Evolutionary conservation across 1,140 invertebrate species (phyloP).

Genomic region (Chironomus tepperi): DNA sequence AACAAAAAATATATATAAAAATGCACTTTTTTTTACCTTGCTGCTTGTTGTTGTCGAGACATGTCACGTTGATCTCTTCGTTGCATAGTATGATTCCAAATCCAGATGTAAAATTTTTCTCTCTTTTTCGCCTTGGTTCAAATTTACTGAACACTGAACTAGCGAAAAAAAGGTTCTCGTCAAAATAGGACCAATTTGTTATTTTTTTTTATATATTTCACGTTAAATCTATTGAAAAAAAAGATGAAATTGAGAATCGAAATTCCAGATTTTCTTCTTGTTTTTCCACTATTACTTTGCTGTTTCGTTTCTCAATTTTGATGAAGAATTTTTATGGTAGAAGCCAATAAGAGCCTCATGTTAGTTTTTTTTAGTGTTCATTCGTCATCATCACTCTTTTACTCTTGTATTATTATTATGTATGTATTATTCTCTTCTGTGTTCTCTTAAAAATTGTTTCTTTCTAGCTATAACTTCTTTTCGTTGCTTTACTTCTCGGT

Average conservation of each 20-base stretch:
- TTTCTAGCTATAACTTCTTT: not conserved
- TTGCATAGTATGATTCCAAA: conserved; percentile 10
- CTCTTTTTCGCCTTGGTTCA: not conserved
- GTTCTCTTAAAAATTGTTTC: not conserved
- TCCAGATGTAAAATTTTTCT: not conserved
- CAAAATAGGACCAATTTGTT: not conserved
- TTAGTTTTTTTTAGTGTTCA: not conserved
- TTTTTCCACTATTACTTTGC: not conserved
- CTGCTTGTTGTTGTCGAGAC: conserved; percentile 18
- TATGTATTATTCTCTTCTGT: not conserved
- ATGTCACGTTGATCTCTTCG: conserved; percentile 6
- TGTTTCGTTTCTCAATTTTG: not conserved
- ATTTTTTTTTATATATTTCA: not conserved
- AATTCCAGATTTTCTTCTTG: not conserved
- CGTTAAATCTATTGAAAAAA: not conserved
- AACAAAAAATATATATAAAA: too few species aligned
- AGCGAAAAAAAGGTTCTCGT: not conserved
- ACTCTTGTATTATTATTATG: not conserved
- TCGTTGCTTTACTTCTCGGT: conserved; percentile 1
- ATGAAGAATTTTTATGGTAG: conserved; percentile 13
- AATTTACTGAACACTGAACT: not conserved
- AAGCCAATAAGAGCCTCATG: conserved; percentile 4
- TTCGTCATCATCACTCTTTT: conserved; percentile 1
- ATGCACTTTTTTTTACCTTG: not conserved
- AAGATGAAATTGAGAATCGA: too few species aligned